Percentiles rank a stretch among this genome's conserved stretches.
phyloP scores from a whole-genome alignment of 2,888 invertebrate species.

The Taphrorychus bicolor region DNA sequence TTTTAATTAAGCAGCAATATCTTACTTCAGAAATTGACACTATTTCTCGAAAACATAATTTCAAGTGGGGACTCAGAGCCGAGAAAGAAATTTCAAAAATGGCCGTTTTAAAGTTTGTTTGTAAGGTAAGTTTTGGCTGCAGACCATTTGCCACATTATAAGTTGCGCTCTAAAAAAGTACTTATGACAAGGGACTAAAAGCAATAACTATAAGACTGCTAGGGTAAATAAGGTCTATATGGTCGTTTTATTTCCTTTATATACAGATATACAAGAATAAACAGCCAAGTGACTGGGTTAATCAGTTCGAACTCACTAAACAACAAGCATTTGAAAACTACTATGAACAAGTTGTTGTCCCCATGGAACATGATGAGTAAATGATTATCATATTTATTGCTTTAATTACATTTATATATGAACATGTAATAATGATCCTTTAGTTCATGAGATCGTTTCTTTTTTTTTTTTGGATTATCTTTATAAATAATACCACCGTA shows the following conservation, averaged over 20 bases:
- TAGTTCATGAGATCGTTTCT: too few relatives aligned
- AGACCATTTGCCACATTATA: neutral
- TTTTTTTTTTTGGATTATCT: too few relatives aligned
- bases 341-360: too few relatives aligned
- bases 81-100: slow-evolving; percentile 51
- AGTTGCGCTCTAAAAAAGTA: neutral
- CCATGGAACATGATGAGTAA: too few relatives aligned
- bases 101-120: slow-evolving; percentile 49
- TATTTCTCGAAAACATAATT: slow-evolving; percentile 43
- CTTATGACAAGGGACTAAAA: too few relatives aligned
- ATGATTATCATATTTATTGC: too few relatives aligned
- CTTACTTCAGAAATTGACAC: slow-evolving; percentile 45
- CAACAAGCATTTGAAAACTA: slow-evolving; percentile 47
- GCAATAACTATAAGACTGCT: too few relatives aligned
- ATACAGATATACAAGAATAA: slow-evolving; percentile 48
- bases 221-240: too few relatives aligned
- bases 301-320: slow-evolving; percentile 45
- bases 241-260: too few relatives aligned
- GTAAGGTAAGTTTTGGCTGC: slow-evolving; percentile 45
- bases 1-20: slow-evolving; percentile 48
- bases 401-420: too few relatives aligned
- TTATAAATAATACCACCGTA: too few relatives aligned
- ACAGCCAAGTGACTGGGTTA: slow-evolving; percentile 46
- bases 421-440: too few relatives aligned
- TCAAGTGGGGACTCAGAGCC: slow-evolving; percentile 49